Conservation (phyloP, 92 coral and sea anemone species). For the Zoanthus solanderi region DNA sequence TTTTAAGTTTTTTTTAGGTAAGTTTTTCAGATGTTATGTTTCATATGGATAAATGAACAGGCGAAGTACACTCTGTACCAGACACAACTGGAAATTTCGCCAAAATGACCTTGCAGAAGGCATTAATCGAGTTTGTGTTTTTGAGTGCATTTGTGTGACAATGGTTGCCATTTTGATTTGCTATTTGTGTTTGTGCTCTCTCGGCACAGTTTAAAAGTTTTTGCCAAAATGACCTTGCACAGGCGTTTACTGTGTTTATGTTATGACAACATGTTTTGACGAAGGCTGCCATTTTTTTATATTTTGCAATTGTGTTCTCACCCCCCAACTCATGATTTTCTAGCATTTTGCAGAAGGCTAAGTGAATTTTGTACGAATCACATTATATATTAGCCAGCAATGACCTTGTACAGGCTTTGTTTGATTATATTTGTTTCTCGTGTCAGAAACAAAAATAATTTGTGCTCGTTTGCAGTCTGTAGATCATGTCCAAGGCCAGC, state of each 20-base stretch:
- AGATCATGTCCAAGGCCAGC: constrained; percentile 38
- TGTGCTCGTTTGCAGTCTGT: neutral
- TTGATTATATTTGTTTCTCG: constrained; percentile 17
- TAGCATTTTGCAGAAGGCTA: neutral
- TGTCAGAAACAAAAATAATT: constrained; percentile 15
- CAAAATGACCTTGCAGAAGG: constrained; percentile 45
- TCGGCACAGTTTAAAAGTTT: neutral
- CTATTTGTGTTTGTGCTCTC: neutral
- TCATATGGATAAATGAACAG: constrained; percentile 28
- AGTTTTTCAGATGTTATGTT: constrained; percentile 11
- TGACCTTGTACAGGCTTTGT: constrained; percentile 31
- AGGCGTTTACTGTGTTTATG: constrained; percentile 33
- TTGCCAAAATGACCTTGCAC: constrained; percentile 37
- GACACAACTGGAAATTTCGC: constrained; percentile 45
- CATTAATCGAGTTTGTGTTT: constrained; percentile 44
- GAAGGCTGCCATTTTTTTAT: neutral
- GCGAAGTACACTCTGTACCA: constrained; percentile 55
- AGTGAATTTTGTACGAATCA: constrained; percentile 13
- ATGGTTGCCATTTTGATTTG: neutral
- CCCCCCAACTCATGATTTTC: neutral
- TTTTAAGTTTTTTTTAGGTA: constrained; percentile 31
- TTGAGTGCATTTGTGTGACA: neutral
- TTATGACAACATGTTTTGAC: neutral
- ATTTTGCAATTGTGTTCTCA: neutral
- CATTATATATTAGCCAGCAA: constrained; percentile 1